A percentile compares a stretch with the other conserved stretches of the same genome.
phyloP scores from a whole-genome alignment of 1,140 invertebrate genomes.

The Macrocentrus cingulum region DNA sequence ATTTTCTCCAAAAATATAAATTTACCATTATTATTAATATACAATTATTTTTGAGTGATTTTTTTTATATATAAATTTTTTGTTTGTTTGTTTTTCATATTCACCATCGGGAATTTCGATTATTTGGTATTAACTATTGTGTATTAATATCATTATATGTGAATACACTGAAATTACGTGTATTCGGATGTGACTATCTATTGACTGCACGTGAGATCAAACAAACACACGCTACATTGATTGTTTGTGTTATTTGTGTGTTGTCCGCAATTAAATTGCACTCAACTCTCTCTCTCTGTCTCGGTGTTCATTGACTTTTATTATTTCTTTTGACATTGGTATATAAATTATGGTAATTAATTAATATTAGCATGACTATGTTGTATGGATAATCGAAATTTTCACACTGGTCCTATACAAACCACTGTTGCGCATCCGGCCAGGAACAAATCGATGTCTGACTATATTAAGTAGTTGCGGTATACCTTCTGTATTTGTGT shows the following conservation, averaged over 20 bases:
- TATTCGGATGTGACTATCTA: slow-evolving; percentile 20
- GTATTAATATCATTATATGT: background rate
- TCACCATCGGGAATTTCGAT: background rate
- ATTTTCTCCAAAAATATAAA: slow-evolving; percentile 55
- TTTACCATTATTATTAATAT: slow-evolving; percentile 47
- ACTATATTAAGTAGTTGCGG: no score
- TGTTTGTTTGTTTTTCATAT: slow-evolving; percentile 3
- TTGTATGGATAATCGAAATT: no score
- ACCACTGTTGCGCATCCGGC: no score
- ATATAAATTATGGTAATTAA: no score
- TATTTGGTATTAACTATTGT: background rate
- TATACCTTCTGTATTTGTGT: no score
- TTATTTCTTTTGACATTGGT: no score
- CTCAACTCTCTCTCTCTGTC: no score
- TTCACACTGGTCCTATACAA: no score
- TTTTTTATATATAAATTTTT: slow-evolving; percentile 3
- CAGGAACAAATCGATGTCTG: no score
- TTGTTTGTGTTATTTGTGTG: slow-evolving; percentile 7
- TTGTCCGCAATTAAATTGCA: background rate
- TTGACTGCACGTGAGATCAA: slow-evolving; percentile 29
- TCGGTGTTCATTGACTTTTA: slow-evolving; percentile 10
- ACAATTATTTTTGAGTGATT: slow-evolving; percentile 34
- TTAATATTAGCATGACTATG: background rate
- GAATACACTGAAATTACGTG: background rate
- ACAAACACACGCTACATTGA: slow-evolving; percentile 17